Percentiles rank a stretch among this genome's conserved stretches.
Conservation (phyloP, 2,888 invertebrate species). For the Chymomyza fuscimana region DNA sequence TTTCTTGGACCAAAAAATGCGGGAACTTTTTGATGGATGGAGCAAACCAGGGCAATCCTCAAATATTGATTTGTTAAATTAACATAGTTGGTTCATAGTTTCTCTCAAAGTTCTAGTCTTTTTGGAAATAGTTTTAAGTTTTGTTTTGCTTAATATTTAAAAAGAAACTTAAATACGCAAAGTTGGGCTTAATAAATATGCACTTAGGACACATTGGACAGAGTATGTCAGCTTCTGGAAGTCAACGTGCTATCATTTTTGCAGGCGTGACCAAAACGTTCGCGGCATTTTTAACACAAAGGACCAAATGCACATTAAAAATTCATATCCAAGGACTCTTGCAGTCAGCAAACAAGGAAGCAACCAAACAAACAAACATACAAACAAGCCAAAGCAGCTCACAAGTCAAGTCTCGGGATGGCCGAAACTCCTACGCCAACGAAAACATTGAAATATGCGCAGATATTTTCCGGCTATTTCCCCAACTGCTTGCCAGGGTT, state of each 20-base stretch:
- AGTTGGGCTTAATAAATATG: neutral
- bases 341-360: conserved; percentile 25
- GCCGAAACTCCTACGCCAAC: conserved; percentile 25
- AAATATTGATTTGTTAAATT: too few species aligned
- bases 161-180: neutral
- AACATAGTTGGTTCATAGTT: too few species aligned
- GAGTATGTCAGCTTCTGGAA: neutral
- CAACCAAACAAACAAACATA: conserved; percentile 24
- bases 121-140: neutral
- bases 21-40: too few species aligned
- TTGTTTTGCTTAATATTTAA: neutral
- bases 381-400: conserved; percentile 26
- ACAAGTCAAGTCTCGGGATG: conserved; percentile 61
- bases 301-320: conserved; percentile 72
- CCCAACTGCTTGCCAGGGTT: neutral
- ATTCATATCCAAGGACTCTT: conserved; percentile 64
- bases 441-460: conserved; percentile 72
- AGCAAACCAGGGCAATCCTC: too few species aligned
- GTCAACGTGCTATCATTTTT: neutral
- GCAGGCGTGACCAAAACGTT: neutral
- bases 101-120: too few species aligned
- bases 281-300: conserved; percentile 53
- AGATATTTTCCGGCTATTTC: conserved; percentile 49
- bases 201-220: neutral
- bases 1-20: too few species aligned